Conservation (phyloP, 2,113 vertebrate species). For the Regulus satrapa region DNA sequence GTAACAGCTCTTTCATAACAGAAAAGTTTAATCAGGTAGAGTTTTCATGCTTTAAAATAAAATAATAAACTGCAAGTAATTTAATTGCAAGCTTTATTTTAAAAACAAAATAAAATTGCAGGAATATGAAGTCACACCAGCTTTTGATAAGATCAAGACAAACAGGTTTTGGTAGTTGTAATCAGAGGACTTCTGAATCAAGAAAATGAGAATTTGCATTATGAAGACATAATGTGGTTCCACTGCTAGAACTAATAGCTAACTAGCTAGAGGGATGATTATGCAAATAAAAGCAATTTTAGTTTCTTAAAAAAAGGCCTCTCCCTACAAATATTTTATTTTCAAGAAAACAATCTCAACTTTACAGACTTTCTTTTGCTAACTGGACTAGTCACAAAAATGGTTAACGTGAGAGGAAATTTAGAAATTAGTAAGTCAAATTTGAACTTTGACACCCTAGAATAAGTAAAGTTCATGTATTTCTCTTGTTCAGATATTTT, state of each 20-base stretch:
- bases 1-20: background rate
- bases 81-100: background rate
- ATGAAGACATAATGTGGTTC: background rate
- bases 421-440: background rate
- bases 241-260: conserved; percentile 28
- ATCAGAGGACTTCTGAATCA: conserved; percentile 27
- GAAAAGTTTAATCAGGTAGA: background rate
- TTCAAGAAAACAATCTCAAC: background rate
- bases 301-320: background rate
- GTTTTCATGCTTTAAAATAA: background rate
- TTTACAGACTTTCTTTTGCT: background rate
- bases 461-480: background rate
- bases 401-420: background rate
- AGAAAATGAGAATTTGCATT: conserved; percentile 46
- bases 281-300: conserved; percentile 31
- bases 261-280: conserved; percentile 8
- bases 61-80: background rate
- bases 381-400: background rate
- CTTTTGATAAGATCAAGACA: too few species aligned
- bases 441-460: background rate
- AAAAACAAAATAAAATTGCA: background rate
- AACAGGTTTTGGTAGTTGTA: background rate
- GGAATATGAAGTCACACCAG: background rate
- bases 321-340: background rate
- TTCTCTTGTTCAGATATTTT: background rate